Conservation (phyloP, 2,797 vertebrate genomes). For the Chloroceryle inda region DNA sequence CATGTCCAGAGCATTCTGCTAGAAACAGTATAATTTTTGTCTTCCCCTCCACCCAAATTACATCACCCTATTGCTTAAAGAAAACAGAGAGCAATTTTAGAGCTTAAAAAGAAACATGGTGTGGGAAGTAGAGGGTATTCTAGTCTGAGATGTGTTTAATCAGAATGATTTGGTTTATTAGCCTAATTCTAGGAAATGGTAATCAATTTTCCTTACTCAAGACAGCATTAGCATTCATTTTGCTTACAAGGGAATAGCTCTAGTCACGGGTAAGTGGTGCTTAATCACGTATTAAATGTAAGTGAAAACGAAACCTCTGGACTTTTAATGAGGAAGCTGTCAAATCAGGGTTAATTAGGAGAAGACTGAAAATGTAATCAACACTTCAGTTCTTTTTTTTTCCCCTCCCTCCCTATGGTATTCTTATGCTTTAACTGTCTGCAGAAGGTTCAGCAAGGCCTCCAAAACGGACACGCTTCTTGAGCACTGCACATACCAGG, state of each 20-base stretch:
- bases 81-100: neutral
- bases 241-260: neutral
- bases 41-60: neutral
- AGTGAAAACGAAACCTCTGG: slow-evolving; percentile 18
- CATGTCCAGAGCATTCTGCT: neutral
- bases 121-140: neutral
- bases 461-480: neutral
- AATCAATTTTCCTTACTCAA: slow-evolving; percentile 45
- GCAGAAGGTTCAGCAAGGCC: neutral
- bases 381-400: neutral
- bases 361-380: slow-evolving; percentile 31
- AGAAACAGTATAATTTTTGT: neutral
- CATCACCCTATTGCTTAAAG: neutral
- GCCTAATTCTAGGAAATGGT: neutral
- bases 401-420: neutral
- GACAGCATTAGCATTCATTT: slow-evolving; percentile 30
- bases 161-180: slow-evolving; percentile 14
- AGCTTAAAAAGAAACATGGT: neutral
- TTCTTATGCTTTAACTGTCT: slow-evolving; percentile 6
- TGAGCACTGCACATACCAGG: neutral
- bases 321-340: slow-evolving; percentile 11
- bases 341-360: slow-evolving; percentile 46
- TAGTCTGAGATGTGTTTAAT: neutral
- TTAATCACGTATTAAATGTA: slow-evolving; percentile 51
- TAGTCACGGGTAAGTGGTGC: neutral